Evolutionary conservation across 1,140 invertebrate genomes (phyloP).

Genomic region (Drosophila lacertosa): DNA sequence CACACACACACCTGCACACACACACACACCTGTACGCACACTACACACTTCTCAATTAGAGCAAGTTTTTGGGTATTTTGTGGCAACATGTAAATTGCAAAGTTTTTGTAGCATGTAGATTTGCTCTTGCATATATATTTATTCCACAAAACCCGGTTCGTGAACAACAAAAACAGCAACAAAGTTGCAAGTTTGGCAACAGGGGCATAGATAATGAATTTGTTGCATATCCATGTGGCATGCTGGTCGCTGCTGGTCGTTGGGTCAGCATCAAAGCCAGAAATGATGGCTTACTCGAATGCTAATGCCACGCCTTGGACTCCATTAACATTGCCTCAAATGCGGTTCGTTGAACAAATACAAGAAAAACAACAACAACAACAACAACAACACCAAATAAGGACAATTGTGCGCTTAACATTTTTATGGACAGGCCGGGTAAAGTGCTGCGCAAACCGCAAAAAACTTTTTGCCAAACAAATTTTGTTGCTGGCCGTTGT

Average conservation of each 20-base stretch:
- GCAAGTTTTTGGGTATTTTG: slow-evolving; percentile 18
- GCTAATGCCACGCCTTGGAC: slow-evolving; percentile 8
- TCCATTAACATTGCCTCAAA: slow-evolving; percentile 43
- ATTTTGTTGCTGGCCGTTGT: slow-evolving; percentile 34
- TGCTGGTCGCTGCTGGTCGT: slow-evolving; percentile 1
- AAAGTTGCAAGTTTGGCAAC: slow-evolving; percentile 25
- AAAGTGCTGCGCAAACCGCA: slow-evolving; percentile 63
- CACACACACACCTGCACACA: slow-evolving; percentile 1
- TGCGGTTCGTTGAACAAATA: slow-evolving; percentile 59
- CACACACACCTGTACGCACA: neutral
- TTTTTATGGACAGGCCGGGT: slow-evolving; percentile 48
- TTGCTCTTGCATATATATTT: slow-evolving; percentile 3
- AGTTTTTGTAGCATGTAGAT: slow-evolving; percentile 51
- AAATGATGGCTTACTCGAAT: neutral
- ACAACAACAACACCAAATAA: slow-evolving; percentile 12
- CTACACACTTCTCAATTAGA: slow-evolving; percentile 37
- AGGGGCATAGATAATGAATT: slow-evolving; percentile 30
- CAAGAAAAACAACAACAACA: slow-evolving; percentile 19
- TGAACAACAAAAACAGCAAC: slow-evolving; percentile 13
- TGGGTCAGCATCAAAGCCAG: neutral
- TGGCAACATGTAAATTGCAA: slow-evolving; percentile 63
- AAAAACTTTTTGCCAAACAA: slow-evolving; percentile 63
- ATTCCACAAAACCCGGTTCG: slow-evolving; percentile 4
- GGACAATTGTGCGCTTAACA: slow-evolving; percentile 57
- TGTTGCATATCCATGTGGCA: slow-evolving; percentile 19